These are phyloP conservation scores for Anastatus disparis DNA, from an alignment of 1,140 invertebrate genomes.

Conservation along the genomic window DNA sequence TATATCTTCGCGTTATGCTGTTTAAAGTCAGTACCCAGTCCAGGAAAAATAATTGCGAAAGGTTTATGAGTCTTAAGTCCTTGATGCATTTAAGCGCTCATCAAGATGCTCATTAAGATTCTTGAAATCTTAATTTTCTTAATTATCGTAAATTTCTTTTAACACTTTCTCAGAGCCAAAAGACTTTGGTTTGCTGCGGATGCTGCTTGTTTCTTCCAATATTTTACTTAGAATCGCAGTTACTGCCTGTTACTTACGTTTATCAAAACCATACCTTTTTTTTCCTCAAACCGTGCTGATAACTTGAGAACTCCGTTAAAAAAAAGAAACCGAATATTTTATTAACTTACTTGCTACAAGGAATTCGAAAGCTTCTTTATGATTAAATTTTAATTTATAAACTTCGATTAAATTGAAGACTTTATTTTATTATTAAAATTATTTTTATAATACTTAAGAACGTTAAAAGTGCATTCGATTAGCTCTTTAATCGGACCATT, in stretches of 20 bases:
- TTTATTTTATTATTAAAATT: neutral
- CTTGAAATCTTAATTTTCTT: slow-evolving; percentile 29
- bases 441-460: neutral
- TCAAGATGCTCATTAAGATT: slow-evolving; percentile 36
- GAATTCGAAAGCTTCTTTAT: neutral
- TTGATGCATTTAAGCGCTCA: slow-evolving; percentile 19
- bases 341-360: no score
- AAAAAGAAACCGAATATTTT: no score
- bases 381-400: neutral
- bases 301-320: no score
- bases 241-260: neutral
- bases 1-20: neutral
- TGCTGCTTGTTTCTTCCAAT: no score
- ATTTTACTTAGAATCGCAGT: neutral
- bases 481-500: neutral
- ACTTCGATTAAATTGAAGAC: neutral
- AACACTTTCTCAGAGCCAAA: slow-evolving; percentile 30
- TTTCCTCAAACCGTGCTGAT: neutral
- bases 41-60: neutral
- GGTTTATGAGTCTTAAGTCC: neutral
- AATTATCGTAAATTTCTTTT: slow-evolving; percentile 23
- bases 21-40: no score
- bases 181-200: no score
- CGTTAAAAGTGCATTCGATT: neutral
- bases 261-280: slow-evolving; percentile 10